These are phyloP conservation scores for Tachyglossus aculeatus DNA, from an alignment of 2,797 vertebrate genomes.

Conservation along the genomic window DNA sequence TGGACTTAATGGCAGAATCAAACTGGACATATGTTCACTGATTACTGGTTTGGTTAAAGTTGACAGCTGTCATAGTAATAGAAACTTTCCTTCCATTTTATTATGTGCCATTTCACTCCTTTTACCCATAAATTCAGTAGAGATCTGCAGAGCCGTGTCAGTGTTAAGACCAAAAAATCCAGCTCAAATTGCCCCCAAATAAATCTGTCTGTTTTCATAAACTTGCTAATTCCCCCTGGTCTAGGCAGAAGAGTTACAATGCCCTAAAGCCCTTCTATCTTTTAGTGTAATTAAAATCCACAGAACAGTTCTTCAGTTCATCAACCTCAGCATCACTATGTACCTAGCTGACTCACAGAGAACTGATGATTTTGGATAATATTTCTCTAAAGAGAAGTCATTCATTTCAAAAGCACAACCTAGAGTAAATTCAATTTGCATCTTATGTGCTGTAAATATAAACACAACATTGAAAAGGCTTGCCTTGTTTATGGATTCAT, in stretches of 20 bases:
- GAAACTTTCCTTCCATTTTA: no score
- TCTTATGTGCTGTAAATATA: constrained; percentile 54
- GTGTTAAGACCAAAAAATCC: constrained; percentile 32
- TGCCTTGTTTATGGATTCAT: constrained; percentile 53
- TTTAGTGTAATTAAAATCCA: constrained; percentile 53
- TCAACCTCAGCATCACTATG: constrained; percentile 27
- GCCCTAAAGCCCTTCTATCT: constrained; percentile 10
- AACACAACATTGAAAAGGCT: constrained; percentile 32
- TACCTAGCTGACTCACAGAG: constrained; percentile 32
- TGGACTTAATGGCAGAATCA: no score
- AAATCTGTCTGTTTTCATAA: constrained; percentile 37
- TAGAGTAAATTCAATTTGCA: constrained; percentile 52
- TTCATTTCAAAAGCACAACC: constrained; percentile 5
- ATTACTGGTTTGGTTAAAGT: no score
- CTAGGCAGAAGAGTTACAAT: constrained; percentile 26
- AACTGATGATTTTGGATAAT: constrained; percentile 26
- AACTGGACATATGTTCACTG: no score
- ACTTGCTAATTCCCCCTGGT: constrained; percentile 35
- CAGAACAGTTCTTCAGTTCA: constrained; percentile 48
- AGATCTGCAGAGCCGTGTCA: no score
- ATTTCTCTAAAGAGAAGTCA: constrained; percentile 51
- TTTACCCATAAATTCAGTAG: no score
- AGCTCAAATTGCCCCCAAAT: constrained; percentile 40
- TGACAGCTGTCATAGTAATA: no score
- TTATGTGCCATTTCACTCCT: no score